phyloP scores from a whole-genome alignment of 1,140 invertebrate genomes.

The Octopus bimaculoides region DNA sequence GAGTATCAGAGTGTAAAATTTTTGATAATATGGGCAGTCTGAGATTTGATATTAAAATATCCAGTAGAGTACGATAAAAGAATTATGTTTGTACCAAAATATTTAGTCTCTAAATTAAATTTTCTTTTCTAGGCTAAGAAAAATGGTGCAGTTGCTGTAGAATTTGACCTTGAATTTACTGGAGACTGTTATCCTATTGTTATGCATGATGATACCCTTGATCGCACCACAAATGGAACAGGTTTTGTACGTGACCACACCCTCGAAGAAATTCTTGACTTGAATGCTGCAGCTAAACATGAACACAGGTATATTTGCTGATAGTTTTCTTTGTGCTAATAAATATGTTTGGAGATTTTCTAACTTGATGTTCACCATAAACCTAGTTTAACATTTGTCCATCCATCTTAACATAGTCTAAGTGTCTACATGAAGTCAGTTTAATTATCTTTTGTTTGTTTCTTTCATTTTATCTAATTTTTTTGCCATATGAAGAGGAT shows the following conservation, averaged over 20 bases:
- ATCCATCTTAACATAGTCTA: too few species aligned
- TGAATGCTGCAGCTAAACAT: conserved; percentile 68
- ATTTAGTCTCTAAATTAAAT: too few species aligned
- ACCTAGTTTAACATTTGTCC: conserved; percentile 54
- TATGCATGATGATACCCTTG: conserved; percentile 72
- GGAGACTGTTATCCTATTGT: conserved; percentile 71
- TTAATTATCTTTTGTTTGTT: too few species aligned
- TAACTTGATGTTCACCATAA: conserved; percentile 51
- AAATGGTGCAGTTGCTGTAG: conserved; percentile 69
- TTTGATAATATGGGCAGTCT: too few species aligned
- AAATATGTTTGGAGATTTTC: not conserved
- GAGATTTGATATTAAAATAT: too few species aligned
- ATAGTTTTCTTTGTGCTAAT: not conserved
- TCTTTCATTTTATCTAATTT: too few species aligned
- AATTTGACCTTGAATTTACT: conserved; percentile 74
- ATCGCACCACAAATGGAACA: conserved; percentile 66
- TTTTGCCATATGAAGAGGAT: too few species aligned
- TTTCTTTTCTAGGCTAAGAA: conserved; percentile 53
- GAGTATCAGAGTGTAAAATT: too few species aligned
- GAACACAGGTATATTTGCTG: conserved; percentile 10
- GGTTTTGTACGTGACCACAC: conserved; percentile 64
- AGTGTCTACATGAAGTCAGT: too few species aligned
- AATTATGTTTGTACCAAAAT: too few species aligned
- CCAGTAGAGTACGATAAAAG: too few species aligned
- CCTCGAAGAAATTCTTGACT: conserved; percentile 63